phyloP scores from a whole-genome alignment of 2,888 invertebrate species.

The Mythimna impura region DNA sequence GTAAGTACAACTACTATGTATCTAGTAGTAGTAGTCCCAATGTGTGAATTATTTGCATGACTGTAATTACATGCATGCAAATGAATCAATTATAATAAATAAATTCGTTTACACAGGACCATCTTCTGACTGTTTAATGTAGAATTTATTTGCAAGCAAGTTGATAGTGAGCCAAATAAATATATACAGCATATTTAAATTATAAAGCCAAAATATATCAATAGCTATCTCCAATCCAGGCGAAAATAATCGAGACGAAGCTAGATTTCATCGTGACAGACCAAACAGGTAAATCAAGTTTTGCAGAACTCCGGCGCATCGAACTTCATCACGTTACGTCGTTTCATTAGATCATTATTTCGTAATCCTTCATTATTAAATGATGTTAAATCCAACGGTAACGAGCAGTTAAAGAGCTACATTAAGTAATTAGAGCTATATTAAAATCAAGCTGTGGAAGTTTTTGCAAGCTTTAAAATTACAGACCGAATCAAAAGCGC shows the following conservation, averaged over 20 bases:
- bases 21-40: too few species aligned
- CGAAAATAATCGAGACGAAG: conserved; percentile 63
- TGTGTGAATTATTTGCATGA: too few species aligned
- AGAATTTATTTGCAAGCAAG: too few species aligned
- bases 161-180: too few species aligned
- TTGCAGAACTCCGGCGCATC: conserved; percentile 75
- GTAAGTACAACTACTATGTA: too few species aligned
- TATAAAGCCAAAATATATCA: neutral
- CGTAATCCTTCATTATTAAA: conserved; percentile 32
- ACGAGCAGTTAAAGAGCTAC: neutral
- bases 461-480: neutral
- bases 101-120: too few species aligned
- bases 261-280: conserved; percentile 70
- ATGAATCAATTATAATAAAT: too few species aligned
- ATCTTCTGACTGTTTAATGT: too few species aligned
- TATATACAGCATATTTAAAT: too few species aligned
- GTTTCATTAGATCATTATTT: conserved; percentile 60
- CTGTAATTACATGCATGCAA: too few species aligned
- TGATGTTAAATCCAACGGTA: neutral
- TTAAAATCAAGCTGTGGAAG: neutral
- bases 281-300: conserved; percentile 81
- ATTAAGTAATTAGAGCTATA: neutral
- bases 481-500: neutral
- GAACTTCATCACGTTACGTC: conserved; percentile 68
- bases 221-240: conserved; percentile 43